phyloP scores from a whole-genome alignment of 2,888 invertebrate species.

The Acanthosepion pharaonis region DNA sequence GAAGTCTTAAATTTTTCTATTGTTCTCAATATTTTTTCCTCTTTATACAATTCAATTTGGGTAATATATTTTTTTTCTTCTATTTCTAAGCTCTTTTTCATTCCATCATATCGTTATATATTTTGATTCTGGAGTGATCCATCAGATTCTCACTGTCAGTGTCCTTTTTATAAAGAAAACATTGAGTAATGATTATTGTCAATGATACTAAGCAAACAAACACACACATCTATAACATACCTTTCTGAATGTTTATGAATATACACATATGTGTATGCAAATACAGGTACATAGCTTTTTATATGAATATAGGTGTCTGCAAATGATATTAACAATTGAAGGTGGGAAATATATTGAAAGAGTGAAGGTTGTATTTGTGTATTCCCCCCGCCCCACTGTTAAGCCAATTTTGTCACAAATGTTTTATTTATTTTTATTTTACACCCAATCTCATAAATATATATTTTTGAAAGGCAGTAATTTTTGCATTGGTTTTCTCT shows the following conservation, averaged over 20 bases:
- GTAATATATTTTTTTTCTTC: too few relatives aligned
- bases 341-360: background rate
- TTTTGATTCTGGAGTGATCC: background rate
- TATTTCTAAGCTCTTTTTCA: background rate
- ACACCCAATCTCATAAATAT: background rate
- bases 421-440: background rate
- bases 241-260: background rate
- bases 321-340: background rate
- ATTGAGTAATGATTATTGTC: background rate
- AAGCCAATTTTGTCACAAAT: background rate
- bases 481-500: background rate
- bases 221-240: too few relatives aligned
- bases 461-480: background rate
- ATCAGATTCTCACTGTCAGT: background rate
- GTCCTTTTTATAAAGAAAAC: background rate
- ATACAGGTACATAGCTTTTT: background rate
- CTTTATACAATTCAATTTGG: too few relatives aligned
- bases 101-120: background rate
- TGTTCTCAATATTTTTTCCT: background rate
- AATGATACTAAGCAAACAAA: background rate
- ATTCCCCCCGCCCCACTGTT: background rate
- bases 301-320: background rate
- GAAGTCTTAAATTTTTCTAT: background rate
- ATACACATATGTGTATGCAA: background rate
- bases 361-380: background rate